phyloP scores from a whole-genome alignment of 2,113 vertebrate genomes.

The Entosphenus tridentatus region DNA sequence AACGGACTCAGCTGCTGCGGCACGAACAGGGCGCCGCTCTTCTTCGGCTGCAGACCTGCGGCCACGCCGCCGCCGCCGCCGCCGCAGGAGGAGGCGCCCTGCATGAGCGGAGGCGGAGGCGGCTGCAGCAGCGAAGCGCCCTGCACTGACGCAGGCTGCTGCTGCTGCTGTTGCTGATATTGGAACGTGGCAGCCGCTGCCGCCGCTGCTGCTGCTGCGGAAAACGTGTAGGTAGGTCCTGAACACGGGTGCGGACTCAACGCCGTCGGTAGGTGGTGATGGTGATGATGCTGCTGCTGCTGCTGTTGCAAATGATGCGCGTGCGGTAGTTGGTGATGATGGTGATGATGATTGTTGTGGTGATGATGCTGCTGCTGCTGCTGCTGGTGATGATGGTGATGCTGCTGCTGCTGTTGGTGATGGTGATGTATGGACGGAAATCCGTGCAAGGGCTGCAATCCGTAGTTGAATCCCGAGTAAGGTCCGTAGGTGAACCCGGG shows the following conservation, averaged over 20 bases:
- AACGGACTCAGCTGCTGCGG: constrained; percentile 26
- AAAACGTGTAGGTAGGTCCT: background rate
- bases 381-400: background rate
- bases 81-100: constrained; percentile 48
- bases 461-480: constrained; percentile 73
- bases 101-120: constrained; percentile 44
- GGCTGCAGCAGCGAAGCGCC: constrained; percentile 24
- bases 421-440: background rate
- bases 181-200: constrained; percentile 45
- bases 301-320: constrained; percentile 11
- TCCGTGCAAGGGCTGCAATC: background rate
- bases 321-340: constrained; percentile 25
- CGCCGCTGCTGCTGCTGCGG: constrained; percentile 25
- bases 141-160: constrained; percentile 23
- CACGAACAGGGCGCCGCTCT: constrained; percentile 48
- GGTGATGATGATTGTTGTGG: constrained; percentile 35
- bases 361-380: constrained; percentile 71
- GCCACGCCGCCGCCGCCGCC: constrained; percentile 41
- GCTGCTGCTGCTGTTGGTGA: constrained; percentile 1
- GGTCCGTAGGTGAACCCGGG: constrained; percentile 74
- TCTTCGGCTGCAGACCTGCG: constrained; percentile 35
- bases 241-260: constrained; percentile 8
- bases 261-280: constrained; percentile 21
- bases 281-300: constrained; percentile 46
- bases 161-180: constrained; percentile 26